These are phyloP conservation scores for Menidia beryllina DNA, from an alignment of 2,113 vertebrate genomes.

Conservation along the genomic window DNA sequence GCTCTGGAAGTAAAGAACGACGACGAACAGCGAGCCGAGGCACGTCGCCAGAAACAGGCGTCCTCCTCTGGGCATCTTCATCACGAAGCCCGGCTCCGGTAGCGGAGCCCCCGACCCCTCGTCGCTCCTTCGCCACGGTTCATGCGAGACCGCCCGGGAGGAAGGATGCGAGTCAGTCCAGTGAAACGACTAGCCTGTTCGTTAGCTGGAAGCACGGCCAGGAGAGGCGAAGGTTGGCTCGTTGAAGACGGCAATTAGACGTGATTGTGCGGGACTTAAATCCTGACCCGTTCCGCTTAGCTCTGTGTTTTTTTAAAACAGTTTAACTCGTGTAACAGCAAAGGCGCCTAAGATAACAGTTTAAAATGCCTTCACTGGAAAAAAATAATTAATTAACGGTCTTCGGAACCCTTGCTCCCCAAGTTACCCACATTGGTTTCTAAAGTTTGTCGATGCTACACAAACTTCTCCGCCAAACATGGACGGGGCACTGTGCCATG, in stretches of 20 bases:
- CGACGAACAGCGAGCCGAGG: constrained; percentile 79
- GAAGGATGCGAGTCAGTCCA: constrained; percentile 6
- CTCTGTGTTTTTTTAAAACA: background rate
- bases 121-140: constrained; percentile 43
- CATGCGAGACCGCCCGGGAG: constrained; percentile 53
- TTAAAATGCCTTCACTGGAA: background rate
- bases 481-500: constrained; percentile 70
- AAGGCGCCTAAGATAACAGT: background rate
- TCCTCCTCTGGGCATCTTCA: constrained; percentile 79
- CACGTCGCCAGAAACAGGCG: constrained; percentile 81
- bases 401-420: background rate
- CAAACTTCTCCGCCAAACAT: constrained; percentile 69
- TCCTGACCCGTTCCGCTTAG: background rate
- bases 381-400: background rate
- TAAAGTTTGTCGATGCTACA: constrained; percentile 39
- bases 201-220: background rate
- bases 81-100: constrained; percentile 67
- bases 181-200: background rate
- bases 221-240: background rate
- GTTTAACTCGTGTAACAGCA: background rate
- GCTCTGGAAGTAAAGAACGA: constrained; percentile 82
- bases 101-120: constrained; percentile 50
- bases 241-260: background rate
- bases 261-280: background rate
- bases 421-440: background rate